These are phyloP conservation scores for Helicoverpa assulta DNA, from an alignment of 2,888 invertebrate species.

Conservation along the genomic window DNA sequence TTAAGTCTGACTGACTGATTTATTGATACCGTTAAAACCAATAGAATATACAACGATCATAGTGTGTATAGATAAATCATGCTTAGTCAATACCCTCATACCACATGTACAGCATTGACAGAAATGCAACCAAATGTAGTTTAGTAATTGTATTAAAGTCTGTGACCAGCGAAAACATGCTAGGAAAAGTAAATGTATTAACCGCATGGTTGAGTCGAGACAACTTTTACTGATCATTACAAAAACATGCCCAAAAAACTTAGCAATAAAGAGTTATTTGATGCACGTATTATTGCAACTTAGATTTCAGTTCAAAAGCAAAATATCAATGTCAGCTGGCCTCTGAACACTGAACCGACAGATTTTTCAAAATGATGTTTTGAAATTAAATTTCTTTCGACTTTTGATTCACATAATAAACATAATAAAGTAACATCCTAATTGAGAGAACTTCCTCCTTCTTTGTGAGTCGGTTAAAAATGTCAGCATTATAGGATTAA, in stretches of 20 bases:
- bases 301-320: constrained; percentile 12
- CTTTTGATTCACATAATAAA: too few relatives aligned
- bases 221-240: constrained; percentile 55
- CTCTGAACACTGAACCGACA: background rate
- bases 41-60: too few relatives aligned
- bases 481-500: too few relatives aligned
- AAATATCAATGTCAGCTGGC: constrained; percentile 18
- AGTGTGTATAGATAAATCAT: too few relatives aligned
- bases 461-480: too few relatives aligned
- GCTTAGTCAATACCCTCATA: too few relatives aligned
- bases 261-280: constrained; percentile 33
- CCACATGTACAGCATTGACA: background rate
- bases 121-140: constrained; percentile 3
- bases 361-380: too few relatives aligned
- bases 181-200: constrained; percentile 45
- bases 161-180: constrained; percentile 6
- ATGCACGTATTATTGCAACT: constrained; percentile 17
- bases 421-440: too few relatives aligned
- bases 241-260: constrained; percentile 42
- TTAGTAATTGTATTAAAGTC: constrained; percentile 12
- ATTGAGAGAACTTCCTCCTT: too few relatives aligned
- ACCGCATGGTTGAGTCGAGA: constrained; percentile 60
- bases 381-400: too few relatives aligned
- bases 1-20: background rate
- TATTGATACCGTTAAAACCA: too few relatives aligned